These are phyloP conservation scores for Trachops cirrhosus DNA, from an alignment of 2,797 vertebrate genomes.

Conservation along the genomic window DNA sequence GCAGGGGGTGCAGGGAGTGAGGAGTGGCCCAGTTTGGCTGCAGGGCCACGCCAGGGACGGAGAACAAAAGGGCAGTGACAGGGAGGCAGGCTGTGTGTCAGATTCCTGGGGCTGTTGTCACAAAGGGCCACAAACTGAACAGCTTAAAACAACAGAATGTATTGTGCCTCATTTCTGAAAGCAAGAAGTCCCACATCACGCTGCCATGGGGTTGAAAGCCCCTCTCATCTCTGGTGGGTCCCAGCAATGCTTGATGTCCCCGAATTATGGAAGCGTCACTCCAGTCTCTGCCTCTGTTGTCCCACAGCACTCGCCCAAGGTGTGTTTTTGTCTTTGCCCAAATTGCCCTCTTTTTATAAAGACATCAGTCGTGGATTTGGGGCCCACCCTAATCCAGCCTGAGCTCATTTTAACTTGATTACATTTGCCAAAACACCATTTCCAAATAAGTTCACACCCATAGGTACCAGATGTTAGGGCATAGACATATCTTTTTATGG, in stretches of 20 bases:
- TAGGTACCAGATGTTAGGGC: neutral
- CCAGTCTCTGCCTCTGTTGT: neutral
- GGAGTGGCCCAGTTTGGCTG: rapidly evolving
- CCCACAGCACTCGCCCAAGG: neutral
- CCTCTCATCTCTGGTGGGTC: too few relatives aligned
- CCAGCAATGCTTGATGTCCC: rapidly evolving
- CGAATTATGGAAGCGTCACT: too few relatives aligned
- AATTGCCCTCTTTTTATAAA: neutral
- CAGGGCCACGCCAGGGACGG: rapidly evolving
- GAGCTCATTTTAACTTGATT: neutral
- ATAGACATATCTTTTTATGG: neutral
- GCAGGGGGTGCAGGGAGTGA: rapidly evolving
- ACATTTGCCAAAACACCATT: neutral
- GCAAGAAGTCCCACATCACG: rapidly evolving
- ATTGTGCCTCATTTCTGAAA: neutral
- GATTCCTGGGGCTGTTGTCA: neutral
- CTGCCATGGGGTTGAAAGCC: rapidly evolving
- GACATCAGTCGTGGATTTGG: neutral
- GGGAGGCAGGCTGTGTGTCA: neutral
- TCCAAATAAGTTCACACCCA: neutral
- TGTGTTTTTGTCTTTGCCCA: neutral
- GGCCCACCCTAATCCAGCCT: neutral
- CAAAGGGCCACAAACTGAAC: neutral
- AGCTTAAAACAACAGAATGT: neutral
- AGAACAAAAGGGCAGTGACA: too few relatives aligned